A percentile compares a stretch with the other conserved stretches of the same genome.
phyloP scores from a whole-genome alignment of 2,113 vertebrate species.

The Cardinalis cardinalis region DNA sequence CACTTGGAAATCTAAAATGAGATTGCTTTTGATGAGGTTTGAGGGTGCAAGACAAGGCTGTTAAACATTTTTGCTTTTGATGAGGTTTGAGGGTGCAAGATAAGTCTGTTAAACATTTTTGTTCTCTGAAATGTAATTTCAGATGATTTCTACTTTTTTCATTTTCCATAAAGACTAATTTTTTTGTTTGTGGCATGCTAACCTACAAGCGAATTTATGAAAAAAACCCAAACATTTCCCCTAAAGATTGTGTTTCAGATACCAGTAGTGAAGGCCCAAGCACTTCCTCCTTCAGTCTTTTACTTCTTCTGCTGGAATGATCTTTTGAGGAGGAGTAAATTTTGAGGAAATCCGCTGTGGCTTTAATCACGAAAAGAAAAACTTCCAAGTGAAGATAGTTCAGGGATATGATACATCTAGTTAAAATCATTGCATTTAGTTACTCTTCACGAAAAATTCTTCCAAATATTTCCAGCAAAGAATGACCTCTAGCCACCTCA shows the following conservation, averaged over 20 bases:
- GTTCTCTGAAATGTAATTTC: not conserved
- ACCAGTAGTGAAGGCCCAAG: accelerated
- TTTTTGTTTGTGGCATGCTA: not conserved
- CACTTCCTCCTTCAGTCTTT: not conserved
- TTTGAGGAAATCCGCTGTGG: not conserved
- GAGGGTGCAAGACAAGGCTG: not conserved
- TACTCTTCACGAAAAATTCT: not conserved
- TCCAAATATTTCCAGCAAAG: not conserved
- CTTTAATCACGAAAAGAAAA: not conserved
- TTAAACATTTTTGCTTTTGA: not conserved
- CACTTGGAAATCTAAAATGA: not conserved
- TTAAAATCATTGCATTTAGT: not conserved
- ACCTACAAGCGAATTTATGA: not conserved
- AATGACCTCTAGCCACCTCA: not conserved
- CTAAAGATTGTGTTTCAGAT: not conserved
- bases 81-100: not conserved
- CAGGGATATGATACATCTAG: not conserved
- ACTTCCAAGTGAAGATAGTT: not conserved
- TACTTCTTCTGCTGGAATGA: not conserved
- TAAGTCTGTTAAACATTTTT: not conserved
- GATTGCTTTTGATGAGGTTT: not conserved
- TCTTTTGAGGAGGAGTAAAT: not conserved
- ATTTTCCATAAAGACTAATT: not conserved
- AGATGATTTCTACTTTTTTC: not conserved
- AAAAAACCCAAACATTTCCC: not conserved